Conservation (phyloP, 2,797 vertebrate species). For the Phrynocephalus forsythii region DNA sequence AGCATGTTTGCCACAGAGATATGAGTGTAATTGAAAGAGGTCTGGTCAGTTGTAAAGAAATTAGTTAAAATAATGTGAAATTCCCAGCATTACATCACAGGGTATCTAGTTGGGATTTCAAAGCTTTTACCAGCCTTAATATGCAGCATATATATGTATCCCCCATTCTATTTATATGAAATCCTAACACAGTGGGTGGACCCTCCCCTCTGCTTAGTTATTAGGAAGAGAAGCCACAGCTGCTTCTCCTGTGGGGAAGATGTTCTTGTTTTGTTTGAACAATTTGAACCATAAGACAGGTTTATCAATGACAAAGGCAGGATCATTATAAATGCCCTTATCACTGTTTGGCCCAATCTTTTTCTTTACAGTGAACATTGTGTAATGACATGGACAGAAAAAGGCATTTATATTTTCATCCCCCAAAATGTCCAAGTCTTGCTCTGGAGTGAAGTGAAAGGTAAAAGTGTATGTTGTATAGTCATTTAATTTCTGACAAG, state of each 20-base stretch:
- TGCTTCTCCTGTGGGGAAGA: not conserved
- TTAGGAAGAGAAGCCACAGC: not conserved
- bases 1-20: too few species aligned
- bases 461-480: constrained; percentile 71
- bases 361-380: constrained; percentile 87
- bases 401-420: constrained; percentile 92
- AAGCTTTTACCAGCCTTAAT: too few species aligned
- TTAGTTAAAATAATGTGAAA: too few species aligned
- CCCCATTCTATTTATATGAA: not conserved
- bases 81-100: too few species aligned
- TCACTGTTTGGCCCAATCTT: not conserved
- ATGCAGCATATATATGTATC: not conserved
- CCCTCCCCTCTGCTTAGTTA: too few species aligned
- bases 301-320: not conserved
- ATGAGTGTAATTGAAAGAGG: too few species aligned
- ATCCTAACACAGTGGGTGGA: not conserved
- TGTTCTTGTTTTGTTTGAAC: not conserved
- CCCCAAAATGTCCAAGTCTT: constrained; percentile 94
- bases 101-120: too few species aligned
- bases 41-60: too few species aligned
- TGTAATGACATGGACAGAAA: constrained; percentile 93
- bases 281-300: not conserved
- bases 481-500: not conserved
- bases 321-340: not conserved
- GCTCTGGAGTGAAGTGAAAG: constrained; percentile 95